Conservation (phyloP, 1,140 invertebrate genomes). For the Prorops nasuta region DNA sequence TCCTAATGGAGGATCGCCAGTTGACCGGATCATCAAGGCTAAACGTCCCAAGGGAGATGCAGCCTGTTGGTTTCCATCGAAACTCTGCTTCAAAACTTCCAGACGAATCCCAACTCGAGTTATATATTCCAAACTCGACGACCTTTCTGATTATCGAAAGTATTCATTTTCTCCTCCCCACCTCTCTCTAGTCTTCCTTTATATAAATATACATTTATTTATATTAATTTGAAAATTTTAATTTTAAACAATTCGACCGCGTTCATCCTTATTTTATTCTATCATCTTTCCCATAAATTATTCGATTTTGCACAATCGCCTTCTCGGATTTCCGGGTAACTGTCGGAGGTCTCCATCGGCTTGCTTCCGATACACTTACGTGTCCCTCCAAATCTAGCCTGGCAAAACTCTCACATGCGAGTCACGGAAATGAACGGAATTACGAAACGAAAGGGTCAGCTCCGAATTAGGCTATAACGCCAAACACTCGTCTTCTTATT, state of each 20-base stretch:
- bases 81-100: constrained; percentile 18
- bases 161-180: constrained; percentile 8
- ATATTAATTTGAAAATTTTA: not conserved
- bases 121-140: constrained; percentile 30
- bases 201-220: not conserved
- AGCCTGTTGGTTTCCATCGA: not conserved
- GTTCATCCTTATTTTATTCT: not conserved
- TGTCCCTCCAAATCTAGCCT: not conserved
- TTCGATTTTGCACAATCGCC: not conserved
- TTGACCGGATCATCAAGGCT: not conserved
- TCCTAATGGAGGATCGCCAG: not conserved
- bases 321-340: too few species aligned
- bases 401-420: constrained; percentile 3
- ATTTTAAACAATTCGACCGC: not conserved
- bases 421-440: not conserved
- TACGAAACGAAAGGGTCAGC: not conserved
- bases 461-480: not conserved
- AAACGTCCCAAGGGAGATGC: not conserved
- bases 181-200: not conserved
- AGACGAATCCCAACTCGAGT: constrained; percentile 29
- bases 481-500: not conserved
- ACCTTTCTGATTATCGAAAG: constrained; percentile 49
- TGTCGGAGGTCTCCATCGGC: not conserved
- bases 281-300: not conserved
- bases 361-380: not conserved